These are phyloP conservation scores for Tiliacea aurago DNA, from an alignment of 2,888 invertebrate genomes.

Conservation along the genomic window DNA sequence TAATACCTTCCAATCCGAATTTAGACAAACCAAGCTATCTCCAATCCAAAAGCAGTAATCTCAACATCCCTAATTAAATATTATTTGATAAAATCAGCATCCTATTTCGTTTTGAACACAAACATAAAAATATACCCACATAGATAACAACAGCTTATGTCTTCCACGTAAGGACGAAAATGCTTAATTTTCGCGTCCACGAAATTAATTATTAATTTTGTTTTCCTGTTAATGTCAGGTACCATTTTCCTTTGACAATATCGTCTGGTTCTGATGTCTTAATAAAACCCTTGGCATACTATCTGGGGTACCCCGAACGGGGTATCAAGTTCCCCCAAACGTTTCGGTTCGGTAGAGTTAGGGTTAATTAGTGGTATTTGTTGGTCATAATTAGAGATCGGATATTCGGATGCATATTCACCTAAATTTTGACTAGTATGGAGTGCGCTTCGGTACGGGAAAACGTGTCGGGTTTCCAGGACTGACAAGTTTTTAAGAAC, in stretches of 20 bases:
- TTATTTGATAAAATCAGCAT: constrained; percentile 69
- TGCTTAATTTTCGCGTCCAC: constrained; percentile 30
- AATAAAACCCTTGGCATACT: constrained; percentile 77
- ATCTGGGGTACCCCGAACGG: constrained; percentile 67
- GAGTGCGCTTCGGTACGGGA: too few relatives aligned
- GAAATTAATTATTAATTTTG: constrained; percentile 50
- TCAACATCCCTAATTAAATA: constrained; percentile 69
- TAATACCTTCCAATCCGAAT: neutral
- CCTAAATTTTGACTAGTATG: too few relatives aligned
- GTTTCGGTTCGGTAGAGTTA: constrained; percentile 50
- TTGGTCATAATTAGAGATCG: too few relatives aligned
- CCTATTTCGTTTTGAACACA: constrained; percentile 53
- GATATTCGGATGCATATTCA: too few relatives aligned
- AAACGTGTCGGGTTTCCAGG: too few relatives aligned
- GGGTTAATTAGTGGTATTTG: constrained; percentile 71
- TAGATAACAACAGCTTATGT: constrained; percentile 19
- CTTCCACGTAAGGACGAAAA: constrained; percentile 56
- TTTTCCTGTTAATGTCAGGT: constrained; percentile 77
- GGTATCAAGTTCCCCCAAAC: constrained; percentile 65
- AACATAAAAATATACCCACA: constrained; percentile 21
- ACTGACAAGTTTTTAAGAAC: too few relatives aligned
- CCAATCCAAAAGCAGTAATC: constrained; percentile 7
- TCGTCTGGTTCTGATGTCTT: constrained; percentile 81
- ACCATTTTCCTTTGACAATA: constrained; percentile 77
- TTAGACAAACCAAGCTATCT: neutral